Evolutionary conservation across 2,888 invertebrate genomes (phyloP), one percentile per base, ranked within the genome.

Genomic region (Nymphalis polychloros): DNA sequence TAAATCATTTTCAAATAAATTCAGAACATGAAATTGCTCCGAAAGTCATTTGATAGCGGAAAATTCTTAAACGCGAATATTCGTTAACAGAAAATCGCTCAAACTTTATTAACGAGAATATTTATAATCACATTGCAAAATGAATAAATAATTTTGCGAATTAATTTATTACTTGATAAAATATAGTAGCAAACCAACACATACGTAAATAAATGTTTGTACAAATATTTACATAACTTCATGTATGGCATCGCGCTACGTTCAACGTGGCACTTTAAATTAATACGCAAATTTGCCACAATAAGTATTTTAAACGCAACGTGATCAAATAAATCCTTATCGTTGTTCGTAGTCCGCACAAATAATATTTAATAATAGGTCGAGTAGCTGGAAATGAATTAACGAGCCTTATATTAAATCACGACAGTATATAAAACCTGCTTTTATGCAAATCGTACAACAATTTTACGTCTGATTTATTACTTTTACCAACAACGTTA

Each of bases 381-480:
- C 66, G 59, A 55, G 63, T 48, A 66, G 67, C 72, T 76, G 72
- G 67, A 73, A 77, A 79, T 77, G 78, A 55, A 80, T 76, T 74
- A 75, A 52, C 75, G 76, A 76, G 71, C 76, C 81, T 77, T 73
- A 75, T 78, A 85, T 84, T 85, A 84, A 85, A 87, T 85, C 84
- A 84, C 81, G 78, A 81, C 79, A 80, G 78, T 78, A 74, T 71
- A 81, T 78, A 78, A 77, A 80, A 78, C 77, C 75, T 73, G 76
- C 77, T 74, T 83, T 81, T 84, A 85, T 85, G 87, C 82, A 87
- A 86, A 87, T 85, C 72, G 72, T 77, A 76, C 79, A 81, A 81
- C 55, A n/a, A 82, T 84, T 85, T 86, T 83, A 79, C 81, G 73
- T 69, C 69, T 85, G 84, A 86, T 85, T 84, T 84, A 86, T 83